Evolutionary conservation across 2,888 invertebrate species (phyloP), one percentile per base, ranked within the genome.

Genomic region (Amphipoea oculea): DNA sequence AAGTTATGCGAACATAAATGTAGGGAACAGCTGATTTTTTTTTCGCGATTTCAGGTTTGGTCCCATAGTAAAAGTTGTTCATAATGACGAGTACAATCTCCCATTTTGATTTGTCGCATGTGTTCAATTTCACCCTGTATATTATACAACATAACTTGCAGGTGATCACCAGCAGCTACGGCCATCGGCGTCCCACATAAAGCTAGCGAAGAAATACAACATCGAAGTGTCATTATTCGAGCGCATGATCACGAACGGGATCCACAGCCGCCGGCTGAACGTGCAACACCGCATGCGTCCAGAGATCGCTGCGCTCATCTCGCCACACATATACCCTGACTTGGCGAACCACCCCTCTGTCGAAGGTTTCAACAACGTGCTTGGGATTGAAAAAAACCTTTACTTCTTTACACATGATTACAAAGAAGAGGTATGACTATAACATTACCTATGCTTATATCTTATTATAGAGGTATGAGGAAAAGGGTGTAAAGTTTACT

Each of bases 221-320:
- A 95, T 98, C 77, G 98, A 98, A 84, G 96, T 98, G 54, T 99
- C 99, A 0, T 95, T 99, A 73, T 99, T 99, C 94, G 99, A 99
- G 93, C 97, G 99, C 63, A 97, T 99, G 97, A 97, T 99, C 40
- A 97, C 95, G 48, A 98, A 98, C 91, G 97, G 97, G 0, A 94
- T 98, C 36, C 97, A 97, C 77, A 98, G 97, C 87, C 96, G 97
- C n/a, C 95, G 96, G 12, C 94, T 98, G 23, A 94, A 96, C 82
- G 97, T 97, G 12, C 99, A 99, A 92, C 98, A 98, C 93, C 97
- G 99, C 81, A 99, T 99, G 98, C 97, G 98, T 29, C 98, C 98
- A 0, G 95, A 96, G 85, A 87, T 96, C 90, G 91, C 95, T 86
- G 93, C 94, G 67, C 94, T 98, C 5, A 96, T 98, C 60, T 97